Evolutionary conservation across 2,797 vertebrate genomes (phyloP).

Genomic region (Paramormyrops hopkinsi): DNA sequence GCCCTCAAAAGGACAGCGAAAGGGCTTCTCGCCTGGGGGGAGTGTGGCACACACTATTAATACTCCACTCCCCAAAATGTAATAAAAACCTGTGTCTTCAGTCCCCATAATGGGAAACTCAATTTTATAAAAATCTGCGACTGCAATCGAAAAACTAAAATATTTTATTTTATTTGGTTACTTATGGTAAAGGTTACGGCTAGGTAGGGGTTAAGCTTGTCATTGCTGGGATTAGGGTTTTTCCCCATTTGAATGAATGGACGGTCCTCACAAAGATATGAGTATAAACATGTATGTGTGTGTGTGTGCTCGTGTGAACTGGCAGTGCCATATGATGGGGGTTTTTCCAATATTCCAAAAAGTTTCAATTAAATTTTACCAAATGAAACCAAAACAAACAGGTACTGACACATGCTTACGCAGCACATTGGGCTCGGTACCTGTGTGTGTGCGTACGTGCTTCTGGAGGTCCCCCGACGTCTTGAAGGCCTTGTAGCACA

Average conservation of each 20-base stretch:
- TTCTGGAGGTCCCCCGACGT: conserved; percentile 74
- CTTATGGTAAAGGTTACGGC: background rate
- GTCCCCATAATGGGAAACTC: background rate
- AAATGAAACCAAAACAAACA: background rate
- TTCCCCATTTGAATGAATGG: background rate
- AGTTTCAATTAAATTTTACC: background rate
- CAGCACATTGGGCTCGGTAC: conserved; percentile 35
- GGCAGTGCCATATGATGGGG: background rate
- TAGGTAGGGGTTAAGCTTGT: background rate
- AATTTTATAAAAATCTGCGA: background rate
- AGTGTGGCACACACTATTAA: background rate
- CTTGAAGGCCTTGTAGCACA: conserved; percentile 75
- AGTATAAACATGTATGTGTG: background rate
- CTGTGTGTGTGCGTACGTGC: conserved; percentile 70
- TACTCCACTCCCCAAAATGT: background rate
- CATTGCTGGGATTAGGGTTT: background rate
- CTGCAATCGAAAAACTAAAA: background rate
- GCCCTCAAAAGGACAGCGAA: conserved; percentile 69
- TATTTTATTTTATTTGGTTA: background rate
- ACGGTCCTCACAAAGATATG: background rate
- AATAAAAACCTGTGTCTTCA: background rate
- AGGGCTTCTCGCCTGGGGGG: conserved; percentile 64
- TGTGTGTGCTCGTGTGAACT: background rate
- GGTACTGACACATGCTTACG: background rate
- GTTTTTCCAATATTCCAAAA: background rate